Evolutionary conservation across 2,113 vertebrate genomes (phyloP), one percentile per base, ranked within the genome.

Genomic region (Labeo rohita): DNA sequence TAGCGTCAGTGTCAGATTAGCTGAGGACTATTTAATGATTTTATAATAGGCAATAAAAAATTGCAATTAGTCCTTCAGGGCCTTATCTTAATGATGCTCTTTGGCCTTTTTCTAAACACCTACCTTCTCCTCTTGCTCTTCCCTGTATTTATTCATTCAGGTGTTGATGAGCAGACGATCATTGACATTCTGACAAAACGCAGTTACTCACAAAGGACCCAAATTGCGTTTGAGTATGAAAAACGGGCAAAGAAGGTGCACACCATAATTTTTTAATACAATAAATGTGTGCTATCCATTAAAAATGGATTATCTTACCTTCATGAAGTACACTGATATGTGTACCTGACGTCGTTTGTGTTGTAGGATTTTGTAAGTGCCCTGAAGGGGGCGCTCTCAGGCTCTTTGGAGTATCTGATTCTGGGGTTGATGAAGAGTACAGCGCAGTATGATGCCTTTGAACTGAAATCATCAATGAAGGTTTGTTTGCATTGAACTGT

Each of bases 141-240:
- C 3, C 13, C 56, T 81, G 43, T 10, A 50, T 52, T 43, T 56
- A 21, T 82, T 82, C 28, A 8, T 73, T 13, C 56, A 99, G 98
- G 98, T 83, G 97, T 99, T 91, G 98, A 99, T 80, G 97, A 99
- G 87, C 95, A 97, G 89, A 97, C 97, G 90, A 98, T 99, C 54
- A 95, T 98, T 85, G 97, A 97, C 73, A 93, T 99, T 74, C 89
- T 99, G 89, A 98, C 98, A 80, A 97, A 96, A 89, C 95, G 98
- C 84, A 97, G 95, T 90, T 99, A 96, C 66, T 85, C 93, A 0
- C 98, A 99, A 92, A 96, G 98, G 68, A 96, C 97, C 89, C 98
- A 99, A 0, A 97, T 99, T 1, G 96, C 97, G 16, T 99, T 99
- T 56, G 95, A 96, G 3, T 99, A 97, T 90, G 97, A 99, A 86